Percentiles rank a stretch among this genome's conserved stretches.
phyloP scores from a whole-genome alignment of 2,113 vertebrate genomes.

The Benitochromis conjunctus region DNA sequence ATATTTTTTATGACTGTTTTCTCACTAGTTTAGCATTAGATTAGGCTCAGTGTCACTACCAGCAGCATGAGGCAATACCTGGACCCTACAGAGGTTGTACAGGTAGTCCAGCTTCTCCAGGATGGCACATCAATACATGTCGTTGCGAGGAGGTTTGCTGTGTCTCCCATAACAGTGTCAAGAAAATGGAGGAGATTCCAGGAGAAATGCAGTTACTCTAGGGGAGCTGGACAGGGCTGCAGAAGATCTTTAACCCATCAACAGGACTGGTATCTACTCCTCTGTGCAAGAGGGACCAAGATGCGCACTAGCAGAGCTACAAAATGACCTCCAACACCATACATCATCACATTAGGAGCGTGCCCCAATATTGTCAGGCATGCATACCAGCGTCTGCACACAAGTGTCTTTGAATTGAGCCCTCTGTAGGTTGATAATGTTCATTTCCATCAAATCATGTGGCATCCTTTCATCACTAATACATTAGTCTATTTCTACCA shows the following conservation, averaged over 20 bases:
- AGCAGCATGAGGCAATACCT: neutral
- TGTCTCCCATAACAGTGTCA: neutral
- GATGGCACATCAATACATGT: neutral
- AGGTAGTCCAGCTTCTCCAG: neutral
- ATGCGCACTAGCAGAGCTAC: neutral
- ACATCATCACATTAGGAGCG: too few relatives aligned
- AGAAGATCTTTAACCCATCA: neutral
- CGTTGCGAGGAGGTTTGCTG: neutral
- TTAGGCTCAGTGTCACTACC: neutral
- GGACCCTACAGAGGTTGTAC: neutral
- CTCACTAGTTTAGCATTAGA: neutral
- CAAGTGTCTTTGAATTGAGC: too few relatives aligned
- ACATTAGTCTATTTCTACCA: too few relatives aligned
- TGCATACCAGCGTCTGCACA: too few relatives aligned
- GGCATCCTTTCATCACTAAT: too few relatives aligned
- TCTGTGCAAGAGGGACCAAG: neutral
- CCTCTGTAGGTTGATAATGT: too few relatives aligned
- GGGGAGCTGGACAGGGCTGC: neutral
- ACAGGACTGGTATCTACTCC: neutral
- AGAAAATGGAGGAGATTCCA: neutral
- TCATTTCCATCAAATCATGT: too few relatives aligned
- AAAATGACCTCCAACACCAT: neutral
- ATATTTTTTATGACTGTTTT: neutral
- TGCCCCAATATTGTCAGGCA: too few relatives aligned
- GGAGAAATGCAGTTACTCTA: neutral